Conservation (phyloP, 2,797 vertebrate genomes). For the Cyprinodon diabolis region DNA sequence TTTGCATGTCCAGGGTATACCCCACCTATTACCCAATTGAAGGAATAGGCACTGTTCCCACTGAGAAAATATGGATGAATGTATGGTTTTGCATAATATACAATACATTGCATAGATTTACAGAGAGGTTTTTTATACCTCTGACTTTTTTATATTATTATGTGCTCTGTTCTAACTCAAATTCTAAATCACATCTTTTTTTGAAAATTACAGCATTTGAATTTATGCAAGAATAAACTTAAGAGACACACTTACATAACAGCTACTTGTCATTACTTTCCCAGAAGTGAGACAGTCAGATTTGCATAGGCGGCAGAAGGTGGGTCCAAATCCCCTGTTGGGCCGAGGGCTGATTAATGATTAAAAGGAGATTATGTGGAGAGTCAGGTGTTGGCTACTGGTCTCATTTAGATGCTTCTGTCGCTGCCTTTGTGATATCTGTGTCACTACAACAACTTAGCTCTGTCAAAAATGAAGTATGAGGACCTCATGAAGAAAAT, state of each 20-base stretch:
- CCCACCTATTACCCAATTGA: too few species aligned
- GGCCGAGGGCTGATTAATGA: slow-evolving; percentile 80
- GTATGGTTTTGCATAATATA: too few species aligned
- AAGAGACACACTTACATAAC: slow-evolving; percentile 7
- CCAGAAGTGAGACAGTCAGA: slow-evolving; percentile 58
- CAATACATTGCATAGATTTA: too few species aligned
- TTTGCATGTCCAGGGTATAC: too few species aligned
- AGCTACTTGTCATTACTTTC: slow-evolving; percentile 32
- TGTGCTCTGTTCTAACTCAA: background rate
- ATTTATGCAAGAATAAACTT: background rate
- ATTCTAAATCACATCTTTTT: background rate
- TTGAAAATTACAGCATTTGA: background rate
- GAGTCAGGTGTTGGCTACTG: slow-evolving; percentile 65
- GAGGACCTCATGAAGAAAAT: slow-evolving; percentile 34
- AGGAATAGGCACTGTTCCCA: too few species aligned
- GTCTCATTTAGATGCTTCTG: slow-evolving; percentile 53
- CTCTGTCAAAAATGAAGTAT: slow-evolving; percentile 27
- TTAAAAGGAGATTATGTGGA: slow-evolving; percentile 80
- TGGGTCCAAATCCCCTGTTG: slow-evolving; percentile 76
- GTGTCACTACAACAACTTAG: slow-evolving; percentile 37
- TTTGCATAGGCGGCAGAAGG: slow-evolving; percentile 80
- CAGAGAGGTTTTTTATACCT: too few species aligned
- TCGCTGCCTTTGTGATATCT: slow-evolving; percentile 34
- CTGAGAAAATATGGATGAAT: too few species aligned
- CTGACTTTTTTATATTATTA: too few species aligned